Evolutionary conservation across 1,140 invertebrate genomes (phyloP).

Genomic region (Dendrolimus kikuchii): DNA sequence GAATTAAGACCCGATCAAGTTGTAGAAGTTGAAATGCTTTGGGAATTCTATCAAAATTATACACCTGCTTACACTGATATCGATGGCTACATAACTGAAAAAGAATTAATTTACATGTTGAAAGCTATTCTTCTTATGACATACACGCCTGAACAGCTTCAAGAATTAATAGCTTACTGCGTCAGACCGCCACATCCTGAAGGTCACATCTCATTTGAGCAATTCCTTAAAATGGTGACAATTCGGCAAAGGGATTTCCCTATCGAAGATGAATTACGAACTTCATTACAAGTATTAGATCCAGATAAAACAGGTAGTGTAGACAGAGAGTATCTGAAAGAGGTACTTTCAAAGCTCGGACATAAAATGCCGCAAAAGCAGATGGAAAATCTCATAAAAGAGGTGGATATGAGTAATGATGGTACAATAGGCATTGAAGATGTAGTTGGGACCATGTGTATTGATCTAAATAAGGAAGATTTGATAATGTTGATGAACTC

Average conservation of each 20-base stretch:
- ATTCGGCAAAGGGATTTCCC: conserved; percentile 49
- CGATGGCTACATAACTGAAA: conserved; percentile 50
- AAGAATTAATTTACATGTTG: conserved; percentile 60
- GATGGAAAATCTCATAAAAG: conserved; percentile 54
- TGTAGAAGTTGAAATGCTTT: conserved; percentile 55
- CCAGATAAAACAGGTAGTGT: conserved; percentile 37
- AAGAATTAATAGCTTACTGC: conserved; percentile 50
- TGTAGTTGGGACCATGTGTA: conserved; percentile 57
- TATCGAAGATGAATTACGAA: conserved; percentile 54
- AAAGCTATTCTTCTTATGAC: conserved; percentile 54
- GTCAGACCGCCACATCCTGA: conserved; percentile 49
- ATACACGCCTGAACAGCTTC: conserved; percentile 49
- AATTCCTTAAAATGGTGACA: conserved; percentile 59
- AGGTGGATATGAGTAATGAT: conserved; percentile 59
- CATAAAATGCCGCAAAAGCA: conserved; percentile 45
- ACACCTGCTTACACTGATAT: conserved; percentile 60
- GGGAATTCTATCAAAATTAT: conserved; percentile 55
- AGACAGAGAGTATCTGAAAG: conserved; percentile 48
- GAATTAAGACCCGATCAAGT: conserved; percentile 49
- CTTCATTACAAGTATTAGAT: conserved; percentile 50
- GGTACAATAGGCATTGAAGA: conserved; percentile 59
- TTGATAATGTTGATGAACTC: conserved; percentile 39
- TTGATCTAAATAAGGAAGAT: conserved; percentile 58
- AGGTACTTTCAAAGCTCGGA: conserved; percentile 41
- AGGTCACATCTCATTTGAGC: conserved; percentile 52